Evolutionary conservation across 2,888 invertebrate genomes (phyloP).

Genomic region (Exocentrus adspersus): DNA sequence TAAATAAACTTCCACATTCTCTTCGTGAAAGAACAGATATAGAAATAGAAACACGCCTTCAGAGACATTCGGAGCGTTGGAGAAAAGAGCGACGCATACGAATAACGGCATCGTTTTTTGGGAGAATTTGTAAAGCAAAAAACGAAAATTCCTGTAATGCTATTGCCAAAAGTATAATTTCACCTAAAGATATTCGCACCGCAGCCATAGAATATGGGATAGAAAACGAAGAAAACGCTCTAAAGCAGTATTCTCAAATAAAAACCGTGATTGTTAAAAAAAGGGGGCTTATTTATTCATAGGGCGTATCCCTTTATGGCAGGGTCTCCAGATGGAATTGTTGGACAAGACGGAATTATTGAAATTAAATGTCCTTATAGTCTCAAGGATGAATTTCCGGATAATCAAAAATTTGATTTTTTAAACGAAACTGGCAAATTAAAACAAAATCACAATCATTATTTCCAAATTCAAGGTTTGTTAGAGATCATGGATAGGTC

Average conservation of each 20-base stretch:
- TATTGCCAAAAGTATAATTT: neutral
- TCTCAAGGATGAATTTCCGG: neutral
- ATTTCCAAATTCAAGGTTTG: conserved; percentile 23
- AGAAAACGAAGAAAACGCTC: conserved; percentile 4
- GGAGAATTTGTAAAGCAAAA: conserved; percentile 7
- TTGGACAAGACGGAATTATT: neutral
- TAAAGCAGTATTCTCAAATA: neutral
- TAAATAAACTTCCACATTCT: neutral
- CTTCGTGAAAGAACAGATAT: neutral
- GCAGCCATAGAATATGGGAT: conserved; percentile 1
- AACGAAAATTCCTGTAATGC: neutral
- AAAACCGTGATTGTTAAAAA: too few species aligned
- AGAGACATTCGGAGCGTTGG: neutral
- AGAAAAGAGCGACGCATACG: neutral
- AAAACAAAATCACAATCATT: conserved; percentile 2
- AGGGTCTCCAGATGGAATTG: neutral
- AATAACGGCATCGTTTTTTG: conserved; percentile 10
- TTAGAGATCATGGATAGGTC: conserved; percentile 14
- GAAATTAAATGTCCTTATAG: too few species aligned
- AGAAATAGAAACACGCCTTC: neutral
- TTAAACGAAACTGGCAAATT: conserved; percentile 5
- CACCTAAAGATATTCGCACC: neutral
- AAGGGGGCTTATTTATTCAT: neutral
- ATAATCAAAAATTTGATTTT: conserved; percentile 3
- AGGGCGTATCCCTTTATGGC: neutral